These are phyloP conservation scores for Pseudomyrmex dendroicus DNA, from an alignment of 1,140 invertebrate species.

Conservation along the genomic window DNA sequence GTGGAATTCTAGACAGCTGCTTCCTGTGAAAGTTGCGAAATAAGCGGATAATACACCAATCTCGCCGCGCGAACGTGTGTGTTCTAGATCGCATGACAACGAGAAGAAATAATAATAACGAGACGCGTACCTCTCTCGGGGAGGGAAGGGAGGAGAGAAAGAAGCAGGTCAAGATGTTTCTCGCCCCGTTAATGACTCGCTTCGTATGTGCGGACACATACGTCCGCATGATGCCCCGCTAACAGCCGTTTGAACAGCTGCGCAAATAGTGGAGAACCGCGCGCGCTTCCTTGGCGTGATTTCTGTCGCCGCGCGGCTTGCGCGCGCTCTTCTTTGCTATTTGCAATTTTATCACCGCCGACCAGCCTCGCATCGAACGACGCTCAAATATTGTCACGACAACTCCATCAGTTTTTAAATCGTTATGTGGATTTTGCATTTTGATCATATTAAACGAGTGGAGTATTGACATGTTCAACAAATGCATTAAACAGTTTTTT, in stretches of 20 bases:
- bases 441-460: not conserved
- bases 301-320: conserved; percentile 64
- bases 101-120: conserved; percentile 9
- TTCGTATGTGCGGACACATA: not conserved
- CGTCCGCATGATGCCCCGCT: not conserved
- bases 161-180: conserved; percentile 69
- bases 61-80: not conserved
- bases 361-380: not conserved
- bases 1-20: conserved; percentile 41
- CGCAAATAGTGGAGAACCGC: conserved; percentile 76
- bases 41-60: conserved; percentile 36
- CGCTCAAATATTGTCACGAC: conserved; percentile 3
- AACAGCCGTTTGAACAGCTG: conserved; percentile 80
- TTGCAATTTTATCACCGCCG: conserved; percentile 65
- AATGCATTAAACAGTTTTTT: too few species aligned
- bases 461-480: not conserved
- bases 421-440: conserved; percentile 4
- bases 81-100: conserved; percentile 38
- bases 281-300: conserved; percentile 71
- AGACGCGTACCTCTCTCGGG: not conserved
- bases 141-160: too few species aligned
- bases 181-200: conserved; percentile 63
- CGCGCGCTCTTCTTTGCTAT: conserved; percentile 55
- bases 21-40: conserved; percentile 58
- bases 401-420: conserved; percentile 14